These are phyloP conservation scores for Rallus limicola DNA, from an alignment of 2,113 vertebrate species.

Conservation along the genomic window DNA sequence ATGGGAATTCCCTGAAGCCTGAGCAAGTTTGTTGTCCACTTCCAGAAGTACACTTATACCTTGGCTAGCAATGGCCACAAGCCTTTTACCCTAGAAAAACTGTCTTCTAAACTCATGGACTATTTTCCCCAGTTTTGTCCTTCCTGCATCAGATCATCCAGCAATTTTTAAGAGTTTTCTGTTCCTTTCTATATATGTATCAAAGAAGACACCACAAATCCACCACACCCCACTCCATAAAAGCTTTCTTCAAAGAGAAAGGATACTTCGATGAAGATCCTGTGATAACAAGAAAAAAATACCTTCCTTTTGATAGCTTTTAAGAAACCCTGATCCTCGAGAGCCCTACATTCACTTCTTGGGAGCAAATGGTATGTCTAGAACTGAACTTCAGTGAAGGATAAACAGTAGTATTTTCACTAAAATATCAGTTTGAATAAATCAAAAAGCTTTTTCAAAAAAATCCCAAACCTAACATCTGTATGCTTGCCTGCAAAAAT, in stretches of 20 bases:
- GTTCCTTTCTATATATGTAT: background rate
- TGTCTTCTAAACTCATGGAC: accelerated
- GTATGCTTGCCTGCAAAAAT: background rate
- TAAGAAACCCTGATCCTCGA: background rate
- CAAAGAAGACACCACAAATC: background rate
- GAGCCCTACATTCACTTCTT: background rate
- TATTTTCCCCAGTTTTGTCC: background rate
- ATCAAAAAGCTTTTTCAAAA: background rate
- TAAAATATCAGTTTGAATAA: background rate
- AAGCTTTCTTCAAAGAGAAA: background rate
- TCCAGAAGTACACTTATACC: background rate
- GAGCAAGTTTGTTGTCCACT: background rate
- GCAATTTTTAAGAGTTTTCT: background rate
- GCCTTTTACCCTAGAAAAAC: background rate
- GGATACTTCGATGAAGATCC: background rate
- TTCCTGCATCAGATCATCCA: background rate
- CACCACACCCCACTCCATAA: background rate
- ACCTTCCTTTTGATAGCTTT: background rate
- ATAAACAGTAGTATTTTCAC: background rate
- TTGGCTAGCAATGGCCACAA: background rate
- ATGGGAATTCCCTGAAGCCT: background rate
- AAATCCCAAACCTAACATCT: background rate
- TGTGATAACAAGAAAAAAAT: background rate
- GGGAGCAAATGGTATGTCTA: background rate
- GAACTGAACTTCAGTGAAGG: background rate